Evolutionary conservation across 2,797 vertebrate genomes (phyloP), one percentile per base, ranked within the genome.

Genomic region (Myotis daubentonii): DNA sequence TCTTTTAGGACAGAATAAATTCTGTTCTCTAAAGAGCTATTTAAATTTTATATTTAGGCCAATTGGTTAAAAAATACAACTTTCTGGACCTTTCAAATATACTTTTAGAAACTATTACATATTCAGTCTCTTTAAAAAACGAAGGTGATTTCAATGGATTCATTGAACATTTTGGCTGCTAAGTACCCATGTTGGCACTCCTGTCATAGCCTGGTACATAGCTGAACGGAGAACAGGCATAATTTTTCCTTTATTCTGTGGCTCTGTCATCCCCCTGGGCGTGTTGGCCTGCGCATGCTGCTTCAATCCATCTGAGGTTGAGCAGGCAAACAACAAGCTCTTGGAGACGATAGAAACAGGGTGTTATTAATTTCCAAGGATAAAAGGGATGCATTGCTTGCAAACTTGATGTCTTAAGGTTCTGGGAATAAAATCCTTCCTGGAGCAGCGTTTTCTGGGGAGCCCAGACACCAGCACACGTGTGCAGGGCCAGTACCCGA

Each of bases 381-480:
- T 13, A 15, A 22, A 41, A 55, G 9, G 78, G 47, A 10, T 2
- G 9, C 0, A 1, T 10, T 55, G 36, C 25, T 33, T 33, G 7
- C 25, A 57, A 30, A 53, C 28, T 16, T 12, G 51, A 25, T 8
- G 20, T 44, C 53, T 90, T 16, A n/a, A n/a, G 13, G 8, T n/a
- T 19, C 30, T 5, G 33, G 28, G 51, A 51, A 13, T 20, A 92
- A 36, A 30, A 0, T 4, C 16, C 44, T 36, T 53, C 38, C 33
- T 25, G 19, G 10, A 17, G 57, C 19, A 41, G 75, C 8, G 7
- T 72, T 44, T 28, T 70, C 9, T 13, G 6, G 75, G n/a, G 20
- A 2, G 5, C 20, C 22, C 36, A 33, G 8, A 9, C 16, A 5
- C 33, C 36, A 2, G 33, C 30, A 7, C 0, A 0, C 0, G 0